Conservation (phyloP, 2,888 invertebrate species). For the Tetramorium bicarinatum region DNA sequence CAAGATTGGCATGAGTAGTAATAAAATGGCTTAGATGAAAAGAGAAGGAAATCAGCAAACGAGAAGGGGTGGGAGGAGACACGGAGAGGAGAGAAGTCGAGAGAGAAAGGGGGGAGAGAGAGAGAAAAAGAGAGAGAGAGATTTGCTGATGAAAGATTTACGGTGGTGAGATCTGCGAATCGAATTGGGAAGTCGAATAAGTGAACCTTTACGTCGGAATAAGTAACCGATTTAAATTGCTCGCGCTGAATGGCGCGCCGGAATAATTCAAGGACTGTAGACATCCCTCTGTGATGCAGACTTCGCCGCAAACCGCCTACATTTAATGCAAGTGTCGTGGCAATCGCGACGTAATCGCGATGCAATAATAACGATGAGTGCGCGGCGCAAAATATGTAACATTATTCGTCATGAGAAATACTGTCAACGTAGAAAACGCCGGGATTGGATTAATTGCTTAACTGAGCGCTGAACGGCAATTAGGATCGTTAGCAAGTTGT, state of each 20-base stretch:
- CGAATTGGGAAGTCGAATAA: conserved; percentile 57
- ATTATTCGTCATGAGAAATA: conserved; percentile 31
- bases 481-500: conserved; percentile 40
- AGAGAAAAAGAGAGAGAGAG: neutral
- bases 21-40: conserved; percentile 65
- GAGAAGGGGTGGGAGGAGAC: neutral
- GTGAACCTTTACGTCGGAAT: conserved; percentile 51
- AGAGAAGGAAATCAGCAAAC: neutral
- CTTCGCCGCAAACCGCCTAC: conserved; percentile 24
- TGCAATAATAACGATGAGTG: conserved; percentile 37
- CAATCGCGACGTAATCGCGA: conserved; percentile 14
- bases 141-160: conserved; percentile 69
- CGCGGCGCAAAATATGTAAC: conserved; percentile 19
- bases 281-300: neutral
- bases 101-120: neutral
- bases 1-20: conserved; percentile 65
- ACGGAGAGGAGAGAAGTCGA: neutral
- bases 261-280: conserved; percentile 53
- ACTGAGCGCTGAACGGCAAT: conserved; percentile 31
- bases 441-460: conserved; percentile 44
- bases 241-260: conserved; percentile 22
- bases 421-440: conserved; percentile 18
- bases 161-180: conserved; percentile 65
- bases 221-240: conserved; percentile 64
- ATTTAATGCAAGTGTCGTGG: conserved; percentile 13